Conservation (phyloP, 2,797 vertebrate species). For the Urocyon cinereoargenteus region DNA sequence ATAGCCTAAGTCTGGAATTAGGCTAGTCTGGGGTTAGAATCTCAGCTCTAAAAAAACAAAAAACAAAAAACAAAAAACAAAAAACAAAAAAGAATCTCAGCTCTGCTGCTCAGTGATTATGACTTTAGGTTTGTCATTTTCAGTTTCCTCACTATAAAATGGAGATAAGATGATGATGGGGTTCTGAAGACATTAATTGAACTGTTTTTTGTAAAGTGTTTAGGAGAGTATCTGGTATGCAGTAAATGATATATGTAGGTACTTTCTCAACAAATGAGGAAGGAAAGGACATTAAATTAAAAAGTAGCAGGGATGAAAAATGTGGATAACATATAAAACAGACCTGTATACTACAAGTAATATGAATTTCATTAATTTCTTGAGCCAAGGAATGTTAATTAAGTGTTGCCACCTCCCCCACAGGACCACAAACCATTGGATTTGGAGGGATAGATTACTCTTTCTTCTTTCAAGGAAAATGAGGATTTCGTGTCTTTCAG, state of each 20-base stretch:
- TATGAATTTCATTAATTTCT: conserved; percentile 49
- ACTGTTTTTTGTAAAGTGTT: conserved; percentile 28
- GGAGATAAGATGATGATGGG: not conserved
- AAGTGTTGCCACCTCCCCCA: not conserved
- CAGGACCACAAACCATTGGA: not conserved
- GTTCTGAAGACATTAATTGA: not conserved
- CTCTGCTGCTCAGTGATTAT: not conserved
- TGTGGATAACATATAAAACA: not conserved
- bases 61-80: not conserved
- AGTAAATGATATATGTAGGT: not conserved
- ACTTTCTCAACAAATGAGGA: conserved; percentile 2
- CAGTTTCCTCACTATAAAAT: not conserved
- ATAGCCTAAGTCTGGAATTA: not conserved
- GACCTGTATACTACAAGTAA: not conserved
- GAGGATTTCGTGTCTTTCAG: not conserved
- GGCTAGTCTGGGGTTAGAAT: not conserved
- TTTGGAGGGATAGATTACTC: not conserved
- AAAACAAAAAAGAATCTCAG: not conserved
- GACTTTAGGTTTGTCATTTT: not conserved
- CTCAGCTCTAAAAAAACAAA: not conserved
- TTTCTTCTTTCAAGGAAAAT: conserved; percentile 45
- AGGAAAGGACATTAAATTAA: not conserved
- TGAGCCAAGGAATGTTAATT: not conserved
- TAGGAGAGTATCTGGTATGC: not conserved
- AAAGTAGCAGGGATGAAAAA: conserved; percentile 26